A percentile compares a stretch with the other conserved stretches of the same genome.
Evolutionary conservation across 2,797 vertebrate genomes (phyloP).

Genomic region (Linurgus olivaceus): DNA sequence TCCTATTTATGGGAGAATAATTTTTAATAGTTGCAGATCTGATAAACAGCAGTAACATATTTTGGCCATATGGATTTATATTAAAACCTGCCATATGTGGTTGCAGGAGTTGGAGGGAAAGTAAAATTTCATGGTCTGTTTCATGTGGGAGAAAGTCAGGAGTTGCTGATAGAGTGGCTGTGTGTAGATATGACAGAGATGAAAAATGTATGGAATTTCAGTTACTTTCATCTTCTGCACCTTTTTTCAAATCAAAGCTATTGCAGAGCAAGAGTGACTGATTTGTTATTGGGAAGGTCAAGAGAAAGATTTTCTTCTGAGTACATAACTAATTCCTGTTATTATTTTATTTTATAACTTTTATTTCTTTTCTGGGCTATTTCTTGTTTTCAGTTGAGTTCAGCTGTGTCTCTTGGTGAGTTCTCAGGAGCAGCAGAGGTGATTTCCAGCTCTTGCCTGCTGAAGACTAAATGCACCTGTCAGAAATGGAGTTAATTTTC

Average conservation of each 20-base stretch:
- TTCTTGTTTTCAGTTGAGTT: neutral
- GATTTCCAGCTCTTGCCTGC: neutral
- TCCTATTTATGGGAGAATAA: neutral
- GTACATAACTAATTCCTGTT: constrained; percentile 12
- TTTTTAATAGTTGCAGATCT: neutral
- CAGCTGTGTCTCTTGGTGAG: neutral
- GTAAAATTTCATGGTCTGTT: constrained; percentile 24
- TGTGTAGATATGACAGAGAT: constrained; percentile 15
- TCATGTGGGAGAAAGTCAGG: neutral
- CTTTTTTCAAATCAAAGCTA: constrained; percentile 11
- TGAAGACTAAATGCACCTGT: neutral
- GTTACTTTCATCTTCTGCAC: constrained; percentile 25
- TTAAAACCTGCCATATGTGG: neutral
- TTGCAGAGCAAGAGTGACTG: neutral
- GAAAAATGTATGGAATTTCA: constrained; percentile 33
- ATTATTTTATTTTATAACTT: neutral
- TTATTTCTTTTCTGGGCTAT: neutral
- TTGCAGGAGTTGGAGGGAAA: neutral
- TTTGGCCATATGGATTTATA: neutral
- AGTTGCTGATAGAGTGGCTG: neutral
- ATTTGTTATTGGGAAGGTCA: constrained; percentile 12
- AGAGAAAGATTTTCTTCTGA: constrained; percentile 13
- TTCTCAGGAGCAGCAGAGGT: neutral
- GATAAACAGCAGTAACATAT: neutral
- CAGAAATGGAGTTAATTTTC: neutral